Percentiles rank a stretch among this genome's conserved stretches.
phyloP scores from a whole-genome alignment of 2,113 vertebrate species.

The Eretmochelys imbricata region DNA sequence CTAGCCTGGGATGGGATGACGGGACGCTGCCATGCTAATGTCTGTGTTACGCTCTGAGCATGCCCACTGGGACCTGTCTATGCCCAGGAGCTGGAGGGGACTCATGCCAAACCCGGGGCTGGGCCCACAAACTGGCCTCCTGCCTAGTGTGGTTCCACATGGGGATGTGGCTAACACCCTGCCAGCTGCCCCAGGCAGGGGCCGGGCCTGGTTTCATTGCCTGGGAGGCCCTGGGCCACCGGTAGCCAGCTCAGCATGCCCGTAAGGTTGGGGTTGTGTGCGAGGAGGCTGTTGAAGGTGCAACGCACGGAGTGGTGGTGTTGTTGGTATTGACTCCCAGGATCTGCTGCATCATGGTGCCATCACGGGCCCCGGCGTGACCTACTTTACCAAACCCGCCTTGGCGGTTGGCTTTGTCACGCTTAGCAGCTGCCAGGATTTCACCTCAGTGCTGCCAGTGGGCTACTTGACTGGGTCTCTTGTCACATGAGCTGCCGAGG shows the following conservation, averaged over 20 bases:
- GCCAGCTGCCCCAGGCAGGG: not conserved
- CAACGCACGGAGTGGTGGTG: fast-evolving
- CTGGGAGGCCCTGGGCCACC: not conserved
- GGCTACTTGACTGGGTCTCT: not conserved
- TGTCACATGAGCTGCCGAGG: not conserved
- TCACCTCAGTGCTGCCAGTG: not conserved
- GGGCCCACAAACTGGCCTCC: not conserved
- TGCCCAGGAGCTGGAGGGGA: not conserved
- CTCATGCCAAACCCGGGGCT: not conserved
- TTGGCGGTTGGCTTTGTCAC: not conserved
- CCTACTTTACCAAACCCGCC: not conserved
- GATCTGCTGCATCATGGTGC: not conserved
- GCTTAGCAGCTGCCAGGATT: not conserved
- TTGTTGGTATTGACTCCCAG: not conserved
- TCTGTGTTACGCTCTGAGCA: not conserved
- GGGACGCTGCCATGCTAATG: not conserved
- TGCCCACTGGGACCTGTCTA: not conserved
- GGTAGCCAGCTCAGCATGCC: not conserved
- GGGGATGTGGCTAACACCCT: not conserved
- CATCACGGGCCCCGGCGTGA: not conserved
- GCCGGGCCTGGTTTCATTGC: not conserved
- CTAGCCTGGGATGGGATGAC: not conserved
- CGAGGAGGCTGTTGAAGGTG: not conserved
- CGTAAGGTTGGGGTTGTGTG: not conserved
- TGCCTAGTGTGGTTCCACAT: not conserved